Percentiles rank a stretch among this genome's conserved stretches.
Conservation (phyloP, 2,113 vertebrate genomes). For the Caloenas nicobarica region DNA sequence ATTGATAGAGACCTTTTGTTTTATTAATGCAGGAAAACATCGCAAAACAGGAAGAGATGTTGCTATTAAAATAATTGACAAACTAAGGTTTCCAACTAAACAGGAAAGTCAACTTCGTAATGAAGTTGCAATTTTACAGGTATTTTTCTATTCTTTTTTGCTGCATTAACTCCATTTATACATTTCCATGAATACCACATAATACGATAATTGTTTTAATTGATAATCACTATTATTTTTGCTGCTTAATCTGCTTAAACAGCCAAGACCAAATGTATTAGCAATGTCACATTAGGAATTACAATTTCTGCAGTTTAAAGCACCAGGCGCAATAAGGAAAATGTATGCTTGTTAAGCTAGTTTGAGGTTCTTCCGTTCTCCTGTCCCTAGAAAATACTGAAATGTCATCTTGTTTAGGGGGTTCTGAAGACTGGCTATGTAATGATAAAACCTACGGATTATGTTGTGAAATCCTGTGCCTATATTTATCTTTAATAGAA, state of each 20-base stretch:
- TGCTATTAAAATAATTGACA: slow-evolving; percentile 98
- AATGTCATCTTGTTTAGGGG: background rate
- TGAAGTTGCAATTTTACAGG: slow-evolving; percentile 98
- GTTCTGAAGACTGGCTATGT: slow-evolving; percentile 10
- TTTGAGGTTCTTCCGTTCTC: background rate
- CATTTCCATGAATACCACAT: background rate
- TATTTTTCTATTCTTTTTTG: slow-evolving; percentile 64
- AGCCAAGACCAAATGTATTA: background rate
- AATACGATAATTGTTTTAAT: background rate
- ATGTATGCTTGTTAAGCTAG: background rate
- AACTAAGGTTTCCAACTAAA: slow-evolving; percentile 95
- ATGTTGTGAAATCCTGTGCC: slow-evolving; percentile 35
- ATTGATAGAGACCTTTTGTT: slow-evolving; percentile 17
- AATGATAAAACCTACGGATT: slow-evolving; percentile 42
- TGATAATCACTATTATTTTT: background rate
- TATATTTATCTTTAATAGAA: slow-evolving; percentile 83
- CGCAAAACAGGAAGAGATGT: slow-evolving; percentile 97
- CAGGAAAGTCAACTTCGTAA: slow-evolving; percentile 98
- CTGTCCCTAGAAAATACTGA: background rate
- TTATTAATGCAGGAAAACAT: slow-evolving; percentile 88
- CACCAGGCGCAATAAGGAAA: background rate
- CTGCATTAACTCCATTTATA: background rate
- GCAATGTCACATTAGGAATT: background rate
- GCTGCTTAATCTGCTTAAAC: background rate
- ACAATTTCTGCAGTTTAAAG: background rate